Evolutionary conservation across 2,888 invertebrate species (phyloP), one percentile per base, ranked within the genome.

Genomic region (Caenorhabditis uteleia): DNA sequence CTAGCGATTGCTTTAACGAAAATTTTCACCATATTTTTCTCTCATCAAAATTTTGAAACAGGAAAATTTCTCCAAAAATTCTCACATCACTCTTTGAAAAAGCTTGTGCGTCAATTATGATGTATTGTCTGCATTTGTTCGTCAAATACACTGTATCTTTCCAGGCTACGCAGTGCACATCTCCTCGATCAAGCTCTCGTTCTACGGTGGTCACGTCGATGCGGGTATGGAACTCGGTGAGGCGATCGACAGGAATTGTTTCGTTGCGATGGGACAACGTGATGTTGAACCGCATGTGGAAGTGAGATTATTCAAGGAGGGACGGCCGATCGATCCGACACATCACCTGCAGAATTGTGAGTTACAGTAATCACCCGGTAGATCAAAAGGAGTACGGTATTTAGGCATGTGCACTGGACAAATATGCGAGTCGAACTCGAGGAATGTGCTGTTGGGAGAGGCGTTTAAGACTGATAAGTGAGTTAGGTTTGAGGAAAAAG

Each of bases 391-490:
- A 26, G 18, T 16, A 14, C 1, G 20, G 23, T 21, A 55, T 55
- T 60, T 45, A 82, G 82, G 82, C 57, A 80, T 82, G 78, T 83
- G 83, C 68, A 82, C 82, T 8, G 83, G 83, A 7, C 81, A 82
- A 50, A 78, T 83, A 16, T 83, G 83, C 57, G 80, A 83, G 49
- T 79, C 82, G 3, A 83, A 83, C 54, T 45, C 51, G 14, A 59
- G 66, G 25, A 83, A 83, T 51, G 29, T 54, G 2, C 62, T 83
- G 16, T 50, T 80, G 14, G 82, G 80, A 20, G 62, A 62, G 8
- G 72, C 80, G 3, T 82, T 82, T 65, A 77, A 75, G 39, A 53
- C 71, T 23, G 79, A 83, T 56, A 71, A 65, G 78, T 78, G 29
- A 55, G 65, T 40, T 27, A 3, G 18, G 8, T 12, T 25, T 12